phyloP scores from a whole-genome alignment of 2,797 vertebrate genomes.

The Dermochelys coriacea region DNA sequence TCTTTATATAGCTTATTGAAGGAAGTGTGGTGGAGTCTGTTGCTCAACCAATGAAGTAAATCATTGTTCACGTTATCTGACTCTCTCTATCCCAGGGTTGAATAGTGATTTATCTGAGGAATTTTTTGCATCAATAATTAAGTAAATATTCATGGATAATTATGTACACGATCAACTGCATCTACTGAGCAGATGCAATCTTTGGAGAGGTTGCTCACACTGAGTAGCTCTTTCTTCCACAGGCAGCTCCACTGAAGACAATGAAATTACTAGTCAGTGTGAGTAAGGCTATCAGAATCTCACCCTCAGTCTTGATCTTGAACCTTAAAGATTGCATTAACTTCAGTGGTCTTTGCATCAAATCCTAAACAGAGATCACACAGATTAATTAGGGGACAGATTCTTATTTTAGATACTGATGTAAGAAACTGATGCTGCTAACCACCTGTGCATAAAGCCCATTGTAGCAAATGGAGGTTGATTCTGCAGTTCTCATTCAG shows the following conservation, averaged over 20 bases:
- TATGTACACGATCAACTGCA: neutral
- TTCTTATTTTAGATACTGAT: constrained; percentile 36
- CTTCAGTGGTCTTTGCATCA: neutral
- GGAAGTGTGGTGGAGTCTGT: neutral
- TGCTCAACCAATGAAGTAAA: neutral
- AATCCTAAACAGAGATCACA: neutral
- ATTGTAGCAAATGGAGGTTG: neutral
- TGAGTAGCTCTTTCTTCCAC: neutral
- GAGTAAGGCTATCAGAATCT: neutral
- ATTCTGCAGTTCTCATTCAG: constrained; percentile 24
- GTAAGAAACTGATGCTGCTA: constrained; percentile 22
- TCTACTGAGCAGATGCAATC: neutral
- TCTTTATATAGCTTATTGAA: neutral
- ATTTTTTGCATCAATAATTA: neutral
- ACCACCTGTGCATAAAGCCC: neutral
- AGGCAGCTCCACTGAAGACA: neutral
- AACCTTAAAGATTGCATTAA: neutral
- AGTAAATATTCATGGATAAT: neutral
- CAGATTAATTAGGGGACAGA: neutral
- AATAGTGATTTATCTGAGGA: neutral
- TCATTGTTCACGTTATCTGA: neutral
- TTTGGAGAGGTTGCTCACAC: neutral
- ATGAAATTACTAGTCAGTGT: neutral
- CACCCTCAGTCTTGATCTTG: neutral
- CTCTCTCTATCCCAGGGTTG: neutral